Percentiles rank a stretch among this genome's conserved stretches.
Conservation (phyloP, 2,113 vertebrate genomes). For the Numenius arquata region DNA sequence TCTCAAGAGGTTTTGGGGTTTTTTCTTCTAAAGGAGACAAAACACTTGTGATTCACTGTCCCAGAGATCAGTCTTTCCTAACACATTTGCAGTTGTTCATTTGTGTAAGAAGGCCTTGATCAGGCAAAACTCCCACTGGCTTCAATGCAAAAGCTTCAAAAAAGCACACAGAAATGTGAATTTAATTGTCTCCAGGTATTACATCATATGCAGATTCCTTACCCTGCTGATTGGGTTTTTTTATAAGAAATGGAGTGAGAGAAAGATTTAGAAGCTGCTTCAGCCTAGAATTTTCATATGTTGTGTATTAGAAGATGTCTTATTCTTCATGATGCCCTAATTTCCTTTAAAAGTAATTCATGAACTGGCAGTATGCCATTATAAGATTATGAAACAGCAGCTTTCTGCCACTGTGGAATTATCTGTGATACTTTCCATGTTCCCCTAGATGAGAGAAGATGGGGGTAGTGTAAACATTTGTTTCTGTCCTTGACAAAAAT, state of each 20-base stretch:
- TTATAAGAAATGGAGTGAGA: neutral
- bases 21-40: neutral
- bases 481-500: neutral
- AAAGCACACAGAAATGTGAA: neutral
- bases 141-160: neutral
- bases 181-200: conserved; percentile 40
- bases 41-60: neutral
- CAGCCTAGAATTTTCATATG: neutral
- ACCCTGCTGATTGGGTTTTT: neutral
- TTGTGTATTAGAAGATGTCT: neutral
- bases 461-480: neutral
- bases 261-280: conserved; percentile 22
- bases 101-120: conserved; percentile 36
- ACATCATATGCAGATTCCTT: neutral
- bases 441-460: neutral
- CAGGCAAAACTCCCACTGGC: neutral
- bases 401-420: neutral
- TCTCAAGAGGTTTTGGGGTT: neutral
- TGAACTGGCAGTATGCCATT: neutral
- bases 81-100: neutral
- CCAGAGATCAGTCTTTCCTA: neutral
- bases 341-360: neutral
- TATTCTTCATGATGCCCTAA: neutral
- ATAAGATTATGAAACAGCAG: neutral
- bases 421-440: neutral